Conservation (phyloP, 2,113 vertebrate genomes). For the Chamaetylas fuelleborni region DNA sequence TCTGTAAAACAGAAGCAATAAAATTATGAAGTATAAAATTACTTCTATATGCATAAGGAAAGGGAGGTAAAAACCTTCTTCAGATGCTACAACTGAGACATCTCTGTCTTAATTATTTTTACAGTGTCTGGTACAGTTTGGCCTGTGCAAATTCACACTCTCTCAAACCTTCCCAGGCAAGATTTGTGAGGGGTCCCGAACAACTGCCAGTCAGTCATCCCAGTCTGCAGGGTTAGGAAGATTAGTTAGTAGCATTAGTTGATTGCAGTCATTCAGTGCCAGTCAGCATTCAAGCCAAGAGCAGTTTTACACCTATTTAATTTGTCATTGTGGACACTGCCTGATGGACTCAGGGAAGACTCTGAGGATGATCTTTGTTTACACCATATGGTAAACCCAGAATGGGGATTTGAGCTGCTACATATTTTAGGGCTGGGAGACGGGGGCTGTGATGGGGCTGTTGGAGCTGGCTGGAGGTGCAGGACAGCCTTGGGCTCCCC, state of each 20-base stretch:
- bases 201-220: neutral
- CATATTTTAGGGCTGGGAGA: neutral
- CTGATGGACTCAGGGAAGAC: neutral
- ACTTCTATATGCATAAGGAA: neutral
- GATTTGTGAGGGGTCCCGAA: neutral
- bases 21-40: neutral
- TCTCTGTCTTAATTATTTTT: neutral
- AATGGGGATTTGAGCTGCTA: neutral
- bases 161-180: neutral
- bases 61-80: neutral
- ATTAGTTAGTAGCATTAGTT: neutral
- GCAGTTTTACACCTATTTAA: neutral
- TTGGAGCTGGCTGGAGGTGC: neutral
- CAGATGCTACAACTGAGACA: neutral
- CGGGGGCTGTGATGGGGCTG: neutral
- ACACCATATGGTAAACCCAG: neutral
- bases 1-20: neutral
- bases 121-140: neutral
- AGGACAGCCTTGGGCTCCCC: neutral
- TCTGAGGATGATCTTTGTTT: fast-evolving
- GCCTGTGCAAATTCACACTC: neutral
- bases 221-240: neutral
- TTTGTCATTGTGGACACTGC: fast-evolving
- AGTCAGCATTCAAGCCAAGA: neutral
- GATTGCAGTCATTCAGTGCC: neutral